Evolutionary conservation across 2,888 invertebrate species (phyloP), one percentile per base, ranked within the genome.

Genomic region (Aphidoletes aphidimyza): DNA sequence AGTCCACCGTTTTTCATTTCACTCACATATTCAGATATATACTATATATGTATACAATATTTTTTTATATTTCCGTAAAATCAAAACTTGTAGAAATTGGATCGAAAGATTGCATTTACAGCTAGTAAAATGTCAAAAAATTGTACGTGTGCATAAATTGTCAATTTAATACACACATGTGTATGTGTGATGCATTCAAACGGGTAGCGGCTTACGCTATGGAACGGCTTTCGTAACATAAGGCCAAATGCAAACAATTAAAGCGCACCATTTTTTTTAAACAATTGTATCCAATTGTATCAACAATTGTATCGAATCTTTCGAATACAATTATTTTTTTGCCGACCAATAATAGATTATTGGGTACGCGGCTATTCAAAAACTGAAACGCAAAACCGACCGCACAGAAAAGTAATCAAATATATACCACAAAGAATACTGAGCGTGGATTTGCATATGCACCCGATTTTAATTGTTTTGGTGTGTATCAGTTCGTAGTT

Each of bases 21-120:
- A 69, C 26, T 54, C 5, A 26, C 54, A 22, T 54, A 22, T 54
- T 30, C 30, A 30, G 30, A 26, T 69, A 30, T 69, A n/a, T 3
- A 26, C n/a, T 2, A 17, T 17, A 11, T 8, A 47, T 9, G 17
- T 17, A 47, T 17, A 47, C 9, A 47, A 47, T 17, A 3, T 11
- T 47, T 47, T 59, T 26, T 6, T 36, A 78, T 36, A 78, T 78
- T n/a, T n/a, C n/a, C n/a, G n/a, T 36, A 78, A 78, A 78, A 78
- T 78, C 36, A 78, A 34, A 78, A 78, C 36, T 81, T 81, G 37
- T 26, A 30, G 26, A 69, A 69, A 69, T 69, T 69, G 34, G 30
- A 69, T 69, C 69, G 69, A 54, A 54, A 54, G 54, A n/a, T n/a
- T n/a, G n/a, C n/a, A n/a, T n/a, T 26, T n/a, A 54, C n/a, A 54